phyloP scores from a whole-genome alignment of 2,888 invertebrate genomes.

The Prosopocoilus inquinatus region DNA sequence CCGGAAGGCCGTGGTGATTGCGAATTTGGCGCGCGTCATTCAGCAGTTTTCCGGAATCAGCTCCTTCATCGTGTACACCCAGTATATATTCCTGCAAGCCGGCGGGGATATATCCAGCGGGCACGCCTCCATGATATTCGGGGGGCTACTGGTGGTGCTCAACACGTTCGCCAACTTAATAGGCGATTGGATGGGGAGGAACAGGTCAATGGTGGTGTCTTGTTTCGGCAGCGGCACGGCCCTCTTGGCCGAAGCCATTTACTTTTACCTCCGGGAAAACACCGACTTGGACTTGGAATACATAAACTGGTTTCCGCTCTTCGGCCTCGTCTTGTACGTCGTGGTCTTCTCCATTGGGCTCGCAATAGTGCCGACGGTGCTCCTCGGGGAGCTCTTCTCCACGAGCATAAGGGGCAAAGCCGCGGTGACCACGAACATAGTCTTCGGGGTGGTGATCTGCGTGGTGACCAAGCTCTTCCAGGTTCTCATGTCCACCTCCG shows the following conservation, averaged over 20 bases:
- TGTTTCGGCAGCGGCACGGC: conserved; percentile 27
- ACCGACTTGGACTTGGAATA: conserved; percentile 27
- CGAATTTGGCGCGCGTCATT: conserved; percentile 30
- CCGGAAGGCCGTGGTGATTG: conserved; percentile 35
- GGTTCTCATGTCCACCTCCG: conserved; percentile 34
- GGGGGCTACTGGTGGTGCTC: conserved; percentile 20
- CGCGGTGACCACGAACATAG: conserved; percentile 32
- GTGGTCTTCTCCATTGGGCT: conserved; percentile 33
- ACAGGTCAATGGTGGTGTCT: conserved; percentile 33
- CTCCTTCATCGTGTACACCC: conserved; percentile 36
- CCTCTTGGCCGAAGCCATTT: conserved; percentile 30
- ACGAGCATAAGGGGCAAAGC: conserved; percentile 41
- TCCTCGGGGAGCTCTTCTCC: conserved; percentile 40
- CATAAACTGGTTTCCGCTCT: conserved; percentile 39
- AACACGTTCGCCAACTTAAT: conserved; percentile 27
- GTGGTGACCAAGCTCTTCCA: conserved; percentile 38
- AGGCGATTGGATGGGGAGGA: conserved; percentile 20
- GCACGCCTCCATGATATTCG: conserved; percentile 37
- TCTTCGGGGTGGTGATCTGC: conserved; percentile 31
- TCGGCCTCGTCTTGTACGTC: conserved; percentile 36
- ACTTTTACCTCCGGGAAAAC: conserved; percentile 33
- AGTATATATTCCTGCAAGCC: conserved; percentile 40
- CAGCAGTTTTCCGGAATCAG: conserved; percentile 39
- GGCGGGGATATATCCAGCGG: conserved; percentile 38
- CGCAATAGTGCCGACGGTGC: conserved; percentile 38